Evolutionary conservation across 2,797 vertebrate species (phyloP), one percentile per base, ranked within the genome.

Genomic region (Sebastes paucispinis): DNA sequence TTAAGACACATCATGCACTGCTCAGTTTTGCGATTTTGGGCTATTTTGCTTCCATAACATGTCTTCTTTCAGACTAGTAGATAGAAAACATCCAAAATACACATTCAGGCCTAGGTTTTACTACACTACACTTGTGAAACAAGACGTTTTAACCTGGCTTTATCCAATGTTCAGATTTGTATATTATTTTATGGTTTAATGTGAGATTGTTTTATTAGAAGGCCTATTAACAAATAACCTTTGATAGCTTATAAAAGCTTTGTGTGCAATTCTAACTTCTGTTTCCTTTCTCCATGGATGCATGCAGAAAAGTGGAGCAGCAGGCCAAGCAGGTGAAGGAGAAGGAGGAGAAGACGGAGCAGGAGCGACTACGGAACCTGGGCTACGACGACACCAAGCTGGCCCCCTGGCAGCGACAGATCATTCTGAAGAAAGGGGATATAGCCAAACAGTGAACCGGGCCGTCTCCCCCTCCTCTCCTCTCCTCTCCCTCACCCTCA

Each of bases 351-450:
- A 98, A 97, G 88, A 95, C 96, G 3, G 98, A 99, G 91, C 95
- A 93, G 14, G 98, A 99, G 93, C 97, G 97, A 90, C 95, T 99
- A 93, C 96, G 98, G 83, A 98, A 96, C 83, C 93, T 99, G 66
- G 98, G 98, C 87, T 99, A 98, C 20, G 98, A 99, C 16, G 98
- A 99, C 90, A 96, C 95, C 91, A 99, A 99, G 92, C 95, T 99
- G 92, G 97, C 98, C 0, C 98, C 98, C 43, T 99, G 98, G 98
- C 98, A 99, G 91, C 94, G 97, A 88, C 98, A 99, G 95, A 96
- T 99, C 91, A 97, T 99, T 92, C 95, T 99, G 90, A 99, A 97
- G 96, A 99, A 99, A 93, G 98, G 98, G 87, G 98, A 99, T 85
- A 96, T 97, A 91, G 95, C 96, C 80, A 99, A 99, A 96, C 93